A percentile compares a stretch with the other conserved stretches of the same genome.
phyloP scores from a whole-genome alignment of 2,888 invertebrate species.

The Orthosia gracilis region DNA sequence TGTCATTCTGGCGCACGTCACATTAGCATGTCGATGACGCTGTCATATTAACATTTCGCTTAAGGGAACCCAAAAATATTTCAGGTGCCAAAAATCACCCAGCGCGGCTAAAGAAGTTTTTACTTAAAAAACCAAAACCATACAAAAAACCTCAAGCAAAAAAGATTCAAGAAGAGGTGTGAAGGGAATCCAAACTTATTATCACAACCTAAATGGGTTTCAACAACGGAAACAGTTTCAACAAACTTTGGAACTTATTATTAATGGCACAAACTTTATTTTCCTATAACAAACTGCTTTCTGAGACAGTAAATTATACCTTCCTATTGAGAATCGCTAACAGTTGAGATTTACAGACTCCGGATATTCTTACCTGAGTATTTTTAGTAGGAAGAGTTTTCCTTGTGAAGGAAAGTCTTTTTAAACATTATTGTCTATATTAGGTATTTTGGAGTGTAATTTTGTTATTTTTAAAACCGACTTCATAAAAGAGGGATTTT shows the following conservation, averaged over 20 bases:
- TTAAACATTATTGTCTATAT: not conserved
- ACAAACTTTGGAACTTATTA: slow-evolving; percentile 62
- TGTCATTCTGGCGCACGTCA: no score
- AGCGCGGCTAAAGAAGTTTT: no score
- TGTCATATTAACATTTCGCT: no score
- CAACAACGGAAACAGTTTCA: slow-evolving; percentile 51
- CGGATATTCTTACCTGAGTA: slow-evolving; percentile 44
- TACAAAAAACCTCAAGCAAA: not conserved
- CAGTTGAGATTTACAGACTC: slow-evolving; percentile 62
- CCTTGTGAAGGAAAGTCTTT: not conserved
- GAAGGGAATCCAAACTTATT: slow-evolving; percentile 18
- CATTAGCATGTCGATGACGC: no score
- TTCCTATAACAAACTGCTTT: slow-evolving; percentile 65
- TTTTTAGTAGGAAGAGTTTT: slow-evolving; percentile 47
- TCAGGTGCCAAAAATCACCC: no score
- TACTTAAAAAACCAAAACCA: not conserved
- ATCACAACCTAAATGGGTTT: slow-evolving; percentile 43
- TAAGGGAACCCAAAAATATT: no score
- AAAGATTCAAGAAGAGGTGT: slow-evolving; percentile 20
- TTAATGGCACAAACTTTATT: slow-evolving; percentile 64
- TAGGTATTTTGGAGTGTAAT: not conserved
- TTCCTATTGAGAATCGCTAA: slow-evolving; percentile 59
- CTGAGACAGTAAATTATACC: slow-evolving; percentile 58
- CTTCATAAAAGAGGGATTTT: no score
- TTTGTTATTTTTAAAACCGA: not conserved